Evolutionary conservation across 2,113 vertebrate genomes (phyloP), one percentile per base, ranked within the genome.

Genomic region (Cyanistes caeruleus): DNA sequence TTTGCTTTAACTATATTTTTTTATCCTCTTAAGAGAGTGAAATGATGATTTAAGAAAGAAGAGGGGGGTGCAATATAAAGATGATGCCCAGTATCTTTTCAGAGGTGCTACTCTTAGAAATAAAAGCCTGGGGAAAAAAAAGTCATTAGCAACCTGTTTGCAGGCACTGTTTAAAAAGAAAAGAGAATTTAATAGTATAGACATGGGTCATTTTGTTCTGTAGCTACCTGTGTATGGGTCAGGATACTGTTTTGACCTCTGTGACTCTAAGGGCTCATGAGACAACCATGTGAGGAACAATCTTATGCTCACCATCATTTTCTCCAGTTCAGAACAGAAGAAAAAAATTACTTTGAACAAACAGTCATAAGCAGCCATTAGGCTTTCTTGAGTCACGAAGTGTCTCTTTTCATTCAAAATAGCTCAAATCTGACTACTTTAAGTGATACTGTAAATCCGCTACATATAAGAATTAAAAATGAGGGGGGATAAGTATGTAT

Each of bases 401-500:
- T 44, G 9, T 46, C 4, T 55, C 24, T 59, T 21, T 69, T 21
- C 8, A 30, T 77, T 81, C 41, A 88, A 75, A 88, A 58, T 25
- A 67, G 9, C 10, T 65, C 13, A 65, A 65, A 43, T 74, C 19
- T 44, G 27, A 70, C 24, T 75, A 30, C 3, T 70, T 67, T 56
- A 30, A 25, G 5, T 65, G 25, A 46, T 44, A 53, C 4, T 10
- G 4, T n/a, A 92, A 75, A 82, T 41, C 24, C 79, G 7, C 30
- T 72, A 15, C 22, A 30, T 58, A 16, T 46, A 52, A 33, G 11
- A 75, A 51, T 63, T 75, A 31, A 31, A 82, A 75, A 79, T 70
- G 4, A 14, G 7, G 2, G 1, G 2, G 28, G 4, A 2, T 9
- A 3, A 28, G 4, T 24, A 48, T 33, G 7, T 52, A 11, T 33